A percentile compares a stretch with the other conserved stretches of the same genome.
Evolutionary conservation across 2,888 invertebrate species (phyloP).

Genomic region (Dione juno): DNA sequence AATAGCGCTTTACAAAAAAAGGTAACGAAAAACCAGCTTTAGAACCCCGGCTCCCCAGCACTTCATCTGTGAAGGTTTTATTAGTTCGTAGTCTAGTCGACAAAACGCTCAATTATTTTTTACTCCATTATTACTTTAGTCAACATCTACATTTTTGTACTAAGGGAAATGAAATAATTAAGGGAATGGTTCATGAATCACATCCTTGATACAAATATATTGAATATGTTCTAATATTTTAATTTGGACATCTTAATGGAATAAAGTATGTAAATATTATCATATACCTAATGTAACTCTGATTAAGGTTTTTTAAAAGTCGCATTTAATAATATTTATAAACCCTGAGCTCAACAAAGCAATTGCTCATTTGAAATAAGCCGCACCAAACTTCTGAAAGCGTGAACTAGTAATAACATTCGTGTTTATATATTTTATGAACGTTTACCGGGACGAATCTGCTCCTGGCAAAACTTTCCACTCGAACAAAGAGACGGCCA

Average conservation of each 20-base stretch:
- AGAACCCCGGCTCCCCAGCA: constrained; percentile 76
- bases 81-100: constrained; percentile 73
- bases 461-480: constrained; percentile 68
- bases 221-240: neutral
- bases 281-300: neutral
- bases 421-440: constrained; percentile 51
- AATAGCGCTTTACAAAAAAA: constrained; percentile 74
- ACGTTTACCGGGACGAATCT: constrained; percentile 62
- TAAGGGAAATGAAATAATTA: neutral
- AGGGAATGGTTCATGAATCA: neutral
- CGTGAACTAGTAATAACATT: constrained; percentile 49
- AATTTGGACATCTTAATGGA: neutral
- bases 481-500: constrained; percentile 74
- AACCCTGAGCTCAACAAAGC: constrained; percentile 32
- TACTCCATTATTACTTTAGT: neutral
- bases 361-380: constrained; percentile 38
- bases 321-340: neutral
- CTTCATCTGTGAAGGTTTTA: constrained; percentile 78
- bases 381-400: constrained; percentile 43
- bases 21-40: constrained; percentile 80
- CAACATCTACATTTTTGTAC: neutral
- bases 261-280: neutral
- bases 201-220: neutral
- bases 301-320: constrained; percentile 13
- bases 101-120: constrained; percentile 56